Evolutionary conservation across 2,113 vertebrate species (phyloP).

Genomic region (Boleophthalmus pectinirostris): DNA sequence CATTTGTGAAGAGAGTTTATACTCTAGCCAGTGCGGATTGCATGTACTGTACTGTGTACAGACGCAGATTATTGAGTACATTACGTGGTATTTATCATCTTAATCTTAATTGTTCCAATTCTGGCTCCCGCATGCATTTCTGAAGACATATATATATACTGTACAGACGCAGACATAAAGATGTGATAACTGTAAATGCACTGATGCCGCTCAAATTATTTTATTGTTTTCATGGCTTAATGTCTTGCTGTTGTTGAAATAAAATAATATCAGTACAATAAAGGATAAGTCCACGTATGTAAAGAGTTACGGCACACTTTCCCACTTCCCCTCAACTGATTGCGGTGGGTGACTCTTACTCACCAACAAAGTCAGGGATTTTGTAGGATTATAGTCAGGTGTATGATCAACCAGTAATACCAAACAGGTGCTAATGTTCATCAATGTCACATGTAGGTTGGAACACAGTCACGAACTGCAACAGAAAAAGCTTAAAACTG

Average conservation of each 20-base stretch:
- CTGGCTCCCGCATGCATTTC: conserved; percentile 20
- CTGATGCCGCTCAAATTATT: conserved; percentile 89
- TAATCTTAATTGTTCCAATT: not conserved
- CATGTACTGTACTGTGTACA: conserved; percentile 3
- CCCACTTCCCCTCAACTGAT: not conserved
- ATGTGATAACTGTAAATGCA: conserved; percentile 88
- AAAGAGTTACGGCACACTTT: not conserved
- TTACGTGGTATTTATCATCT: conserved; percentile 76
- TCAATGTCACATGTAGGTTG: too few relatives aligned
- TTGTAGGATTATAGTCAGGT: too few relatives aligned
- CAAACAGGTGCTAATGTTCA: too few relatives aligned
- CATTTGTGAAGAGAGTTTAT: not conserved
- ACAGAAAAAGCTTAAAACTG: too few relatives aligned
- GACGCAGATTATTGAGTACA: conserved; percentile 62
- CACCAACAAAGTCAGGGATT: too few relatives aligned
- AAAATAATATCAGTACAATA: conserved; percentile 83
- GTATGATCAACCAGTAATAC: too few relatives aligned
- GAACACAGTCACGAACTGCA: too few relatives aligned
- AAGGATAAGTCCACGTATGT: conserved; percentile 17
- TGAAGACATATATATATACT: conserved; percentile 76
- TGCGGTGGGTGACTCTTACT: conserved; percentile 72
- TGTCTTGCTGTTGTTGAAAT: conserved; percentile 87
- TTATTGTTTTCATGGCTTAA: conserved; percentile 91
- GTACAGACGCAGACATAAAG: conserved; percentile 81
- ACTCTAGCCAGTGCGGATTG: not conserved